These are phyloP conservation scores for Lochmaea crataegi DNA, from an alignment of 2,888 invertebrate species.

Conservation along the genomic window DNA sequence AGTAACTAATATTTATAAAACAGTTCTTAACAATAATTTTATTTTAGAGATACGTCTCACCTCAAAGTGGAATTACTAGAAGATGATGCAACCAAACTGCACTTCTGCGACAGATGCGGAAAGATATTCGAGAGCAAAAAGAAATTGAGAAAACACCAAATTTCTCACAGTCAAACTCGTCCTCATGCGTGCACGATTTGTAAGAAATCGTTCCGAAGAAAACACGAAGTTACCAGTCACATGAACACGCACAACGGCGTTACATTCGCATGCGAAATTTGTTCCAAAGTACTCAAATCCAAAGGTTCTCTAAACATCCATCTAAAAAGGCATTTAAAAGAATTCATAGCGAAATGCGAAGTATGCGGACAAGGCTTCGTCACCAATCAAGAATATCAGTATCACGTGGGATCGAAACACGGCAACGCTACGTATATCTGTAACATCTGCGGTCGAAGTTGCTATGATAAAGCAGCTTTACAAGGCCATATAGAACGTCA, in stretches of 20 bases:
- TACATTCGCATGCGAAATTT: conserved; percentile 65
- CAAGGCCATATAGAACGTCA: conserved; percentile 51
- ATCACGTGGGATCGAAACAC: conserved; percentile 52
- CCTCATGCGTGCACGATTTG: conserved; percentile 58
- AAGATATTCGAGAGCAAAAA: conserved; percentile 62
- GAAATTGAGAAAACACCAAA: conserved; percentile 62
- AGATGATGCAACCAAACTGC: conserved; percentile 22
- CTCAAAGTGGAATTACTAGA: conserved; percentile 31
- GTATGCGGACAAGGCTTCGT: conserved; percentile 55
- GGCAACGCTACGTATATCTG: conserved; percentile 49
- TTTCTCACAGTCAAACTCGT: conserved; percentile 67
- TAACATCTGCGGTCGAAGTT: conserved; percentile 51
- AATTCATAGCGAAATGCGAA: conserved; percentile 65
- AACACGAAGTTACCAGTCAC: conserved; percentile 45
- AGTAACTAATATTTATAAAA: background rate
- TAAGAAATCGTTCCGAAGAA: conserved; percentile 46
- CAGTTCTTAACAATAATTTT: background rate
- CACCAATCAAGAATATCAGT: conserved; percentile 55
- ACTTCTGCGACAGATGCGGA: conserved; percentile 63
- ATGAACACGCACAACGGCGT: conserved; percentile 40
- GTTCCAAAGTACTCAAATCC: conserved; percentile 67
- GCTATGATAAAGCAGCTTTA: conserved; percentile 50
- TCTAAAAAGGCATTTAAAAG: conserved; percentile 68
- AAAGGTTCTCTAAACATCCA: conserved; percentile 64
- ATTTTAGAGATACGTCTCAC: conserved; percentile 7